phyloP scores from a whole-genome alignment of 2,888 invertebrate species.

The Trachelus iudaicus region DNA sequence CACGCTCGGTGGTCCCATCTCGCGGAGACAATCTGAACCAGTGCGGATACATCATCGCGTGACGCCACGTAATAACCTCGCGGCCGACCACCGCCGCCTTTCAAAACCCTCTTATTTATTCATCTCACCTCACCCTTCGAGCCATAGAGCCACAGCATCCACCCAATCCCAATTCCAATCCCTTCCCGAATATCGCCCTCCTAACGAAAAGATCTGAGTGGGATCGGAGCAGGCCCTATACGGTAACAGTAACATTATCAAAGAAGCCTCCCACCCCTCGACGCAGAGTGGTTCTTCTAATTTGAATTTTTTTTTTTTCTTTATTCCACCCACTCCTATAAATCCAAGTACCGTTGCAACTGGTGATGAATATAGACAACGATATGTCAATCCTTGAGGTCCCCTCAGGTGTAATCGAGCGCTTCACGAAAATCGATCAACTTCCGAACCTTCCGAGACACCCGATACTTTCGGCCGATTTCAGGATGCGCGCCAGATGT shows the following conservation, averaged over 20 bases:
- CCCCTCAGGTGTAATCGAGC: not conserved
- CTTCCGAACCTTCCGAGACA: not conserved
- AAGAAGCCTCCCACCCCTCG: not conserved
- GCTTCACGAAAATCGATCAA: not conserved
- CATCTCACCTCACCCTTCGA: slow-evolving; percentile 56
- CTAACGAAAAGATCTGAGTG: not conserved
- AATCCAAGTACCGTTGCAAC: not conserved
- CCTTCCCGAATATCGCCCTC: slow-evolving; percentile 13
- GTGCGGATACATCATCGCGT: slow-evolving; percentile 65
- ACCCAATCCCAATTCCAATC: slow-evolving; percentile 23
- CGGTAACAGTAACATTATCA: not conserved
- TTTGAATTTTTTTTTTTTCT: not conserved
- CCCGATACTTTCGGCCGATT: not conserved
- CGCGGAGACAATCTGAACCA: slow-evolving; percentile 65
- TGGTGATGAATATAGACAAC: not conserved
- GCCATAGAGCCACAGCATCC: slow-evolving; percentile 17
- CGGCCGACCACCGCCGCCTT: slow-evolving; percentile 53
- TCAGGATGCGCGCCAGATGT: slow-evolving; percentile 2
- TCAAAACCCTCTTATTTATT: slow-evolving; percentile 64
- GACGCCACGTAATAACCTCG: slow-evolving; percentile 63
- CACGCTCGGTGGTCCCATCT: slow-evolving; percentile 65
- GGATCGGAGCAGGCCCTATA: not conserved
- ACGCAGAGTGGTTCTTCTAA: not conserved
- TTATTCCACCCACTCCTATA: not conserved
- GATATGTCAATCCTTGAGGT: not conserved